Evolutionary conservation across 2,113 vertebrate genomes (phyloP), one percentile per base, ranked within the genome.

Genomic region (Elgaria multicarinata): DNA sequence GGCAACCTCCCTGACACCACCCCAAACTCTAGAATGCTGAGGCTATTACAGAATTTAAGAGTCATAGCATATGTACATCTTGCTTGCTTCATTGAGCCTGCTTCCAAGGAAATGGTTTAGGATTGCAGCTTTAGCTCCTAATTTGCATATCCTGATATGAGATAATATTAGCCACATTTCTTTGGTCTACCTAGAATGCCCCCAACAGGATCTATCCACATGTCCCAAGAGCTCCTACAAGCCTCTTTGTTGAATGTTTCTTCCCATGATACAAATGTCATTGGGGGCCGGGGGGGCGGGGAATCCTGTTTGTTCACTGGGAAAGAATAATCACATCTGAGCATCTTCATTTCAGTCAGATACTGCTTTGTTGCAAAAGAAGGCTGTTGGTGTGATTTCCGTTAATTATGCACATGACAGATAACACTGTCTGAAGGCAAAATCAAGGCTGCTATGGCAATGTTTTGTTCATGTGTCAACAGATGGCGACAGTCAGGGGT

Each of bases 261-360:
- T 93, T 94, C 91, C 83, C 64, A 50, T 31, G 69, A 66, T 89
- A 80, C 75, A 83, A 66, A 42, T 75, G 84, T 39, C 86, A n/a
- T n/a, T n/a, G n/a, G n/a, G n/a, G n/a, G n/a, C n/a, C n/a, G n/a
- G n/a, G n/a, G n/a, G n/a, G n/a, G 94, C 58, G 16, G 46, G 16
- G 58, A 90, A 42, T 12, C 91, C 83, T 50, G 9, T 82, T 3
- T 1, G 72, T 78, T 55, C 79, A 88, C 78, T 66, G 80, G 8
- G 50, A 87, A 93, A 90, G 69, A 91, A 42, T 64, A 91, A 44
- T 66, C n/a, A 39, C 75, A 33, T 85, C 82, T 89, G 92, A 89
- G 14, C 58, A 50, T 93, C 91, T 83, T 91, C 62, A 67, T 28
- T 71, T 90, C 87, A 87, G 85, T 74, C 2, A 2, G 86, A 22